Percentiles rank a stretch among this genome's conserved stretches.
Conservation (phyloP, 2,113 vertebrate genomes). For the Tupaia tana region DNA sequence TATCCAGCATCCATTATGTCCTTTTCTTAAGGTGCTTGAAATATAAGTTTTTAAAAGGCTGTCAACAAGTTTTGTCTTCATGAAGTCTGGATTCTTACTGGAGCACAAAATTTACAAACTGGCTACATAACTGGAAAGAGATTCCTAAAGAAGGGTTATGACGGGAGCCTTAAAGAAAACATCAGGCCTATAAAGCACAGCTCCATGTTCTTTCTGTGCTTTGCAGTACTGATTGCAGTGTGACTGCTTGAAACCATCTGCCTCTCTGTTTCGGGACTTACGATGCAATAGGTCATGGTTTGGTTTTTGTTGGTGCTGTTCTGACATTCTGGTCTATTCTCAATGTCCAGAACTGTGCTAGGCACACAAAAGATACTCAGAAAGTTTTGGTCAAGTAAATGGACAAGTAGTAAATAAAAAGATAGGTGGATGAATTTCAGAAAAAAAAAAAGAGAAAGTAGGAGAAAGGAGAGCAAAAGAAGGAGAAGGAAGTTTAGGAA, state of each 20-base stretch:
- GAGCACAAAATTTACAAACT: not conserved
- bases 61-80: not conserved
- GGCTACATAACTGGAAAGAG: not conserved
- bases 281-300: not conserved
- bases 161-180: not conserved
- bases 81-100: not conserved
- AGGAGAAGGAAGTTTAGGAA: not conserved
- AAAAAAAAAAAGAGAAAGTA: not conserved
- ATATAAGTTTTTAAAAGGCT: not conserved
- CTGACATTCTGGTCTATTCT: not conserved
- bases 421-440: not conserved
- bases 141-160: not conserved
- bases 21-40: not conserved
- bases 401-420: not conserved
- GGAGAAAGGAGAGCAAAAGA: not conserved
- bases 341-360: not conserved
- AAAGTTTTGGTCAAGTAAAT: not conserved
- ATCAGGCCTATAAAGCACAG: not conserved
- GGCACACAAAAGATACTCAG: not conserved
- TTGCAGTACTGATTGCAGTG: not conserved
- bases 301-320: not conserved
- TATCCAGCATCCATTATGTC: not conserved
- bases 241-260: not conserved
- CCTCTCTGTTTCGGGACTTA: not conserved
- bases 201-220: fast-evolving